These are phyloP conservation scores for Margarornis squamiger DNA, from an alignment of 2,797 vertebrate species.

Conservation along the genomic window DNA sequence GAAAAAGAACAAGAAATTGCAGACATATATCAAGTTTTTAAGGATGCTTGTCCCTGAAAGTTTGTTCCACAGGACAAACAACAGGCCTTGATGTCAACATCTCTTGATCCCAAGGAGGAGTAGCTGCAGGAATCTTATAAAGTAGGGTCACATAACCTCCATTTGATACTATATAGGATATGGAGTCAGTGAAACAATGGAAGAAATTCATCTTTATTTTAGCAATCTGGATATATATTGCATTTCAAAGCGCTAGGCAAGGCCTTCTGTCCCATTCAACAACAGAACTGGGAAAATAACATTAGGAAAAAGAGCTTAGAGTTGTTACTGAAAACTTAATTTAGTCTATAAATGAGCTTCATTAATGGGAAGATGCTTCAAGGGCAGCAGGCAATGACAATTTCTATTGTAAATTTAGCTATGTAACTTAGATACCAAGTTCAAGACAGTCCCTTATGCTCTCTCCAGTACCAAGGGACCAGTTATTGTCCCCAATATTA, in stretches of 20 bases:
- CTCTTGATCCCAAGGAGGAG: background rate
- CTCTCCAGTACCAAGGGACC: background rate
- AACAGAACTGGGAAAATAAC: background rate
- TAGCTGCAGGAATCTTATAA: background rate
- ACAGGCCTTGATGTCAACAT: no score
- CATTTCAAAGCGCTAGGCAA: background rate
- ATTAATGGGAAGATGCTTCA: background rate
- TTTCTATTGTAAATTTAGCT: background rate
- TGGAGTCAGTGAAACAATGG: background rate
- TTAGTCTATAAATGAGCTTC: background rate
- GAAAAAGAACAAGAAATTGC: background rate
- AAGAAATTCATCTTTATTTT: background rate
- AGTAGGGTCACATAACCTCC: background rate
- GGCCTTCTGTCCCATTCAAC: background rate
- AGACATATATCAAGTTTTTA: background rate
- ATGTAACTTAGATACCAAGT: background rate
- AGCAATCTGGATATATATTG: background rate
- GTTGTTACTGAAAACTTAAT: background rate
- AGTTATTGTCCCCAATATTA: background rate
- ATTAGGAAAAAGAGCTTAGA: background rate
- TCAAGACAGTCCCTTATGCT: background rate
- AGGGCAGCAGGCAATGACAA: background rate
- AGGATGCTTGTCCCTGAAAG: background rate
- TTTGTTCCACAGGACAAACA: background rate
- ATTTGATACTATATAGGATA: background rate